phyloP scores from a whole-genome alignment of 2,113 vertebrate genomes.

The Lutjanus erythropterus region DNA sequence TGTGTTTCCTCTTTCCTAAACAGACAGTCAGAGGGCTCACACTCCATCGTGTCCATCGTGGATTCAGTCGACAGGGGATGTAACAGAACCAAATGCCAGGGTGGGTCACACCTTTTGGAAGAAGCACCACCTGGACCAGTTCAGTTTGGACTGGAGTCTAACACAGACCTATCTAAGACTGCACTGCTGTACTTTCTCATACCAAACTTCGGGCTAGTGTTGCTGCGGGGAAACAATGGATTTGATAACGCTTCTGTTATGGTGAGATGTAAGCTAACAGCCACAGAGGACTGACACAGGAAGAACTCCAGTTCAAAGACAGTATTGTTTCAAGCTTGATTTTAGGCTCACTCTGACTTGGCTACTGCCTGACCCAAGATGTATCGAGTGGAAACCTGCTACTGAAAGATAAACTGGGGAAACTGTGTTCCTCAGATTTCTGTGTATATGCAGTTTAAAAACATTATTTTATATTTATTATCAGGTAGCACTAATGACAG shows the following conservation, averaged over 20 bases:
- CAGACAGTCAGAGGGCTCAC: conserved; percentile 7
- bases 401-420: conserved; percentile 37
- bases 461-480: conserved; percentile 49
- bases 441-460: conserved; percentile 39
- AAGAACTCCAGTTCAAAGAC: conserved; percentile 5
- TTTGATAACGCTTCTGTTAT: background rate
- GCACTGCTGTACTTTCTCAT: background rate
- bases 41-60: background rate
- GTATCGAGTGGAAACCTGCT: conserved; percentile 12
- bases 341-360: conserved; percentile 29
- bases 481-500: too few relatives aligned
- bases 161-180: conserved; percentile 1
- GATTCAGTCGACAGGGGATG: conserved; percentile 15
- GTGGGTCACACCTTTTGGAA: conserved; percentile 1
- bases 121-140: conserved; percentile 11
- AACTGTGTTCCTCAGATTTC: conserved; percentile 62
- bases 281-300: conserved; percentile 5
- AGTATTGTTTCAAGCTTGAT: conserved; percentile 7
- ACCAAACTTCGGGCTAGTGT: conserved; percentile 17
- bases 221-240: background rate
- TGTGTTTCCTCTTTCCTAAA: conserved; percentile 10
- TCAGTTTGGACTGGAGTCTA: conserved; percentile 8
- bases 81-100: background rate
- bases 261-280: background rate
- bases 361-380: conserved; percentile 18